A percentile compares a stretch with the other conserved stretches of the same genome.
Conservation (phyloP, 2,113 vertebrate species). For the Holacanthus passer region DNA sequence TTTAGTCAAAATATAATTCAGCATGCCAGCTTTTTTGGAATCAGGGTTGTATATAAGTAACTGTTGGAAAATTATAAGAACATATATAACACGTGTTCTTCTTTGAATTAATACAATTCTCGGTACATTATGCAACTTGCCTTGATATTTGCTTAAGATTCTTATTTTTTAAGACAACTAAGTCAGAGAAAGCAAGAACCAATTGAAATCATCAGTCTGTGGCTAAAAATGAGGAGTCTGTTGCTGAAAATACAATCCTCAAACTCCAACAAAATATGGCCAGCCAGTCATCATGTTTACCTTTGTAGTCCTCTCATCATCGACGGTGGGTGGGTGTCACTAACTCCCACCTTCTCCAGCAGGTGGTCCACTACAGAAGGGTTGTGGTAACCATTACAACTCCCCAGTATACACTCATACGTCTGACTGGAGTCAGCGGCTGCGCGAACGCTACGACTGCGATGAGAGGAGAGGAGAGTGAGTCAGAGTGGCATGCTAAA, state of each 20-base stretch:
- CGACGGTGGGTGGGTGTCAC: constrained; percentile 93
- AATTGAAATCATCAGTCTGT: neutral
- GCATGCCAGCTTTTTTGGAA: too few species aligned
- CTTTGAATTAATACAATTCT: too few species aligned
- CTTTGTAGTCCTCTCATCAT: constrained; percentile 97
- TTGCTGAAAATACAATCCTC: neutral
- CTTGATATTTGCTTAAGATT: neutral
- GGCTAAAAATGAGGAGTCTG: neutral
- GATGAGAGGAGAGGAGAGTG: neutral
- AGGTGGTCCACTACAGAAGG: constrained; percentile 94
- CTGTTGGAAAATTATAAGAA: too few species aligned
- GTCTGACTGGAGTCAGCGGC: constrained; percentile 86
- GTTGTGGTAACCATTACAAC: constrained; percentile 93
- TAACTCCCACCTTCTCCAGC: constrained; percentile 91
- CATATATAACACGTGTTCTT: too few species aligned
- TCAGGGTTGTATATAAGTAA: too few species aligned
- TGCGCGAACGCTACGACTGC: constrained; percentile 88
- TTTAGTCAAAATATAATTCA: too few species aligned
- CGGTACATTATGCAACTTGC: neutral
- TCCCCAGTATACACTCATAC: constrained; percentile 89
- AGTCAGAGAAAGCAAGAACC: neutral
- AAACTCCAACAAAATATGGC: neutral
- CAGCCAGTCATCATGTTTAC: constrained; percentile 74
- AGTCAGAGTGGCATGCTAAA: neutral
- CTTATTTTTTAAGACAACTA: neutral